Evolutionary conservation across 2,888 invertebrate species (phyloP).

Genomic region (Cantharis rustica): DNA sequence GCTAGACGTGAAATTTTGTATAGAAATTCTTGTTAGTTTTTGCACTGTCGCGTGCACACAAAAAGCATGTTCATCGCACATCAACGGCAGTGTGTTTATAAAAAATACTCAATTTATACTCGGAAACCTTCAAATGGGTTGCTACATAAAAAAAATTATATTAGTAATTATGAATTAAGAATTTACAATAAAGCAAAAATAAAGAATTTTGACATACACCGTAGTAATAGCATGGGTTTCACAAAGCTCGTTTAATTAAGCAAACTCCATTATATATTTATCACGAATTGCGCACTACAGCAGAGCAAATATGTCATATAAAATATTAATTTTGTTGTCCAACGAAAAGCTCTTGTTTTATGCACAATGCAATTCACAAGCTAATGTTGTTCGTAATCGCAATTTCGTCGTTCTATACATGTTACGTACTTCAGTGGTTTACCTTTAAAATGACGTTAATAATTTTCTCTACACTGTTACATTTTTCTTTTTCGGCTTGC

Average conservation of each 20-base stretch:
- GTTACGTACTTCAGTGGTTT: background rate
- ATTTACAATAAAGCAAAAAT: background rate
- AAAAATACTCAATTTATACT: background rate
- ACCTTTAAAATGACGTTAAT: background rate
- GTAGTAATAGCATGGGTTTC: background rate
- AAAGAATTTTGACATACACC: background rate
- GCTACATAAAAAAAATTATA: background rate
- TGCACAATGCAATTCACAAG: conserved; percentile 16
- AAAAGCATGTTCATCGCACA: background rate
- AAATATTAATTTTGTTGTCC: conserved; percentile 11
- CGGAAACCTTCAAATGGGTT: background rate
- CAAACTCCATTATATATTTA: conserved; percentile 17
- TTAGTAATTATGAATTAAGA: background rate
- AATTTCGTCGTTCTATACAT: background rate
- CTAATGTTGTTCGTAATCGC: conserved; percentile 7
- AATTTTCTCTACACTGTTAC: background rate
- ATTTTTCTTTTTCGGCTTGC: background rate
- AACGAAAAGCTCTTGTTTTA: conserved; percentile 14
- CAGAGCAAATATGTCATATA: conserved; percentile 16
- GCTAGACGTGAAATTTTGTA: background rate
- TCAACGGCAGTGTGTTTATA: background rate
- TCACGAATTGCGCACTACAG: conserved; percentile 7
- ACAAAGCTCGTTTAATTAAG: conserved; percentile 21
- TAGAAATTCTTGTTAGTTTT: background rate
- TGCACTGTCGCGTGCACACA: background rate